phyloP scores from a whole-genome alignment of 1,140 invertebrate species.

The Penaeus japonicus region DNA sequence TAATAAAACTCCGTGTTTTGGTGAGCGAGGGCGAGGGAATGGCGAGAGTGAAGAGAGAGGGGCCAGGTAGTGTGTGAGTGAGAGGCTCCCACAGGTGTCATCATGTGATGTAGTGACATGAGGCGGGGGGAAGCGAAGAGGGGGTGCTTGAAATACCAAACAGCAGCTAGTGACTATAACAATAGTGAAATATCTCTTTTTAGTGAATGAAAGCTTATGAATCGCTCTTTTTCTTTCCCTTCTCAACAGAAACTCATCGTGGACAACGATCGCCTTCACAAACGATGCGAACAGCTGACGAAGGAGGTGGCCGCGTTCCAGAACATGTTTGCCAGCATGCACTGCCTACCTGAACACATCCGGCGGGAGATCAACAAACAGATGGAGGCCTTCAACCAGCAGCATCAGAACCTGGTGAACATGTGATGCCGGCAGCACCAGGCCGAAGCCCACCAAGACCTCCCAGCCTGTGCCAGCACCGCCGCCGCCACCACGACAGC shows the following conservation, averaged over 20 bases:
- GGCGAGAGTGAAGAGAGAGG: no score
- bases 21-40: no score
- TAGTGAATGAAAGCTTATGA: not conserved
- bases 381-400: slow-evolving; percentile 74
- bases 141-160: no score
- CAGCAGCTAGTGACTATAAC: not conserved
- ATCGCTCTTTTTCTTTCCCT: not conserved
- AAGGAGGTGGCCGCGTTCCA: slow-evolving; percentile 90
- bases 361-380: slow-evolving; percentile 78
- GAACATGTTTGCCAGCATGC: slow-evolving; percentile 78
- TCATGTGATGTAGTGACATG: no score
- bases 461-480: not conserved
- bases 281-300: slow-evolving; percentile 89
- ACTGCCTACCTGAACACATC: slow-evolving; percentile 75
- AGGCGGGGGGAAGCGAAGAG: no score
- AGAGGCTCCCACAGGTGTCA: no score
- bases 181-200: not conserved
- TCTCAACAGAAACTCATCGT: slow-evolving; percentile 70
- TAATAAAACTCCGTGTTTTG: no score
- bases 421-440: slow-evolving; percentile 58
- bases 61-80: no score
- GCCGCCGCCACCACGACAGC: not conserved
- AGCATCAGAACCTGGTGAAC: slow-evolving; percentile 64
- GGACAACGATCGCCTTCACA: slow-evolving; percentile 92
- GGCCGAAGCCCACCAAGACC: not conserved